Percentiles rank a stretch among this genome's conserved stretches.
Evolutionary conservation across 2,888 invertebrate species (phyloP).

Genomic region (Liopterus haemorrhoidalis): DNA sequence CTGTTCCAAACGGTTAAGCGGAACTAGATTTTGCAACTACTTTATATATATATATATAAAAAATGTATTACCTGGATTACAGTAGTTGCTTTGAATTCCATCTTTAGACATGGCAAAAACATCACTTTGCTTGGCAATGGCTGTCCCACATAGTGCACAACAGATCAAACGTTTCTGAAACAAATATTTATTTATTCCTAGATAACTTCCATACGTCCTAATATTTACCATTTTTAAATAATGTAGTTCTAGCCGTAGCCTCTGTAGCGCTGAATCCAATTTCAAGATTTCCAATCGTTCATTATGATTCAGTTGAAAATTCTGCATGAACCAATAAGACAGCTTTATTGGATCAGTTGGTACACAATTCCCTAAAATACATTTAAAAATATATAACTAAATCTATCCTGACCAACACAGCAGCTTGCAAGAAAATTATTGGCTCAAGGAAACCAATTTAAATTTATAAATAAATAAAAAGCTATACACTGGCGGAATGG

Average conservation of each 20-base stretch:
- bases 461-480: neutral
- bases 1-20: neutral
- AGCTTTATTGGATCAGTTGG: slow-evolving; percentile 63
- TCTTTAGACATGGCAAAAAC: slow-evolving; percentile 77
- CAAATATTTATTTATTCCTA: neutral
- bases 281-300: slow-evolving; percentile 58
- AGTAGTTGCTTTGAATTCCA: slow-evolving; percentile 74
- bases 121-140: slow-evolving; percentile 59
- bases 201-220: slow-evolving; percentile 32
- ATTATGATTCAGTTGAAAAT: slow-evolving; percentile 62
- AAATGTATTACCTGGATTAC: slow-evolving; percentile 57
- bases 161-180: slow-evolving; percentile 50
- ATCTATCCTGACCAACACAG: no score
- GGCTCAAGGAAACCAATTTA: no score
- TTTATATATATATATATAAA: neutral
- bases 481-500: neutral
- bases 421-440: no score
- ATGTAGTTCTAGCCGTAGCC: slow-evolving; percentile 55
- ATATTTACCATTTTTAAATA: slow-evolving; percentile 46
- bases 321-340: slow-evolving; percentile 76
- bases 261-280: slow-evolving; percentile 61
- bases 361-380: slow-evolving; percentile 46
- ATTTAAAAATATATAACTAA: no score
- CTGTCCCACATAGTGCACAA: slow-evolving; percentile 53
- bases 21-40: neutral